phyloP scores from a whole-genome alignment of 30 jellyfish, hydroid and myxozoan species.

The Turritopsis rubra region DNA sequence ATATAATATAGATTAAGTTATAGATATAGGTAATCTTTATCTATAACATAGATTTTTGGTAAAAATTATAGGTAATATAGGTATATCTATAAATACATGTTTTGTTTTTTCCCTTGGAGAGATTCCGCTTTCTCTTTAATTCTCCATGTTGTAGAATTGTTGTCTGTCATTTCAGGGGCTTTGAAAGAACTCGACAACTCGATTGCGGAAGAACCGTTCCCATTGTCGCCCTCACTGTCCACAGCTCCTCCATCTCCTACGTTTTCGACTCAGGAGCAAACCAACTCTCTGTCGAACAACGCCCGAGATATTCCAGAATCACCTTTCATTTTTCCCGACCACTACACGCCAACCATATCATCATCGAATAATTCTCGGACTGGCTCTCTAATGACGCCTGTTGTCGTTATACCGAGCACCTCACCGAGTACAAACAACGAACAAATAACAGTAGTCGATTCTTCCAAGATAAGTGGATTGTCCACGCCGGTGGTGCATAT shows the following conservation, averaged over 20 bases:
- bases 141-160: too few species aligned
- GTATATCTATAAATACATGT: too few species aligned
- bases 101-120: too few species aligned
- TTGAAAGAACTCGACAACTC: neutral
- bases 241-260: neutral
- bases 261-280: neutral
- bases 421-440: neutral
- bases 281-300: neutral
- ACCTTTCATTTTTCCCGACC: neutral
- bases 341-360: neutral
- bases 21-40: too few species aligned
- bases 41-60: too few species aligned
- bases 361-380: neutral
- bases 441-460: neutral
- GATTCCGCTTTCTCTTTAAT: too few species aligned
- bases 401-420: neutral
- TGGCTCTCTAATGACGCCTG: conserved; percentile 1
- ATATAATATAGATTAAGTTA: too few species aligned
- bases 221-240: neutral
- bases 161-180: neutral
- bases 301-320: neutral
- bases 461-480: neutral
- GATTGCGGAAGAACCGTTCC: neutral
- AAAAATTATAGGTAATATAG: too few species aligned
- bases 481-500: conserved; percentile 1